Evolutionary conservation across 2,113 vertebrate species (phyloP).

Genomic region (Drymodes brunneopygia): DNA sequence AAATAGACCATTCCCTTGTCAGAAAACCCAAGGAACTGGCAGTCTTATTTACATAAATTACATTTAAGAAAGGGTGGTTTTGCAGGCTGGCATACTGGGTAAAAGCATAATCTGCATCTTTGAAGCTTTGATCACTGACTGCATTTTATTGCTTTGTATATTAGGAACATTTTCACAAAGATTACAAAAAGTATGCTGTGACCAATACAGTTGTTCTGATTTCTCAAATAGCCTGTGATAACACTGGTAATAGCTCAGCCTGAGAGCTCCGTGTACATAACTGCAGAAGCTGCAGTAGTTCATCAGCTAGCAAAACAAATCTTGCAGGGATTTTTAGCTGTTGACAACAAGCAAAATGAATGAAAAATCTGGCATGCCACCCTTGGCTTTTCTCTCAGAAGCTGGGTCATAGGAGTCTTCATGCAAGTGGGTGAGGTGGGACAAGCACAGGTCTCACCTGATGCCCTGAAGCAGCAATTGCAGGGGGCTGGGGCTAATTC

Average conservation of each 20-base stretch:
- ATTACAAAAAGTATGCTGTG: neutral
- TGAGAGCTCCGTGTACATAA: neutral
- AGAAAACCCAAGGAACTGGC: neutral
- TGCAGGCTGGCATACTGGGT: neutral
- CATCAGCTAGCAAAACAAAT: neutral
- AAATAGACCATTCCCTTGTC: neutral
- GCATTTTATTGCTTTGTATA: neutral
- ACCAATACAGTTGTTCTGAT: neutral
- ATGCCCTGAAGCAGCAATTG: neutral
- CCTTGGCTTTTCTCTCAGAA: neutral
- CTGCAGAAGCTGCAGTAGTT: neutral
- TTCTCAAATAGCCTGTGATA: neutral
- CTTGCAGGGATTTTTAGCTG: neutral
- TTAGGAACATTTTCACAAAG: neutral
- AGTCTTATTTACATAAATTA: slow-evolving; percentile 8
- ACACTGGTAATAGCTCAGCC: neutral
- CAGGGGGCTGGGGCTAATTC: neutral
- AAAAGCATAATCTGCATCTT: neutral
- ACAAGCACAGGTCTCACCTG: neutral
- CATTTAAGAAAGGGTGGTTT: neutral
- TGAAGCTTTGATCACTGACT: neutral
- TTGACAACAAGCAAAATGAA: neutral
- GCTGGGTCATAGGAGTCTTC: neutral
- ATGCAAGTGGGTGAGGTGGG: neutral
- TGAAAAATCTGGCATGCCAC: neutral